Evolutionary conservation across 2,888 invertebrate species (phyloP).

Genomic region (Diloba caeruleocephala): DNA sequence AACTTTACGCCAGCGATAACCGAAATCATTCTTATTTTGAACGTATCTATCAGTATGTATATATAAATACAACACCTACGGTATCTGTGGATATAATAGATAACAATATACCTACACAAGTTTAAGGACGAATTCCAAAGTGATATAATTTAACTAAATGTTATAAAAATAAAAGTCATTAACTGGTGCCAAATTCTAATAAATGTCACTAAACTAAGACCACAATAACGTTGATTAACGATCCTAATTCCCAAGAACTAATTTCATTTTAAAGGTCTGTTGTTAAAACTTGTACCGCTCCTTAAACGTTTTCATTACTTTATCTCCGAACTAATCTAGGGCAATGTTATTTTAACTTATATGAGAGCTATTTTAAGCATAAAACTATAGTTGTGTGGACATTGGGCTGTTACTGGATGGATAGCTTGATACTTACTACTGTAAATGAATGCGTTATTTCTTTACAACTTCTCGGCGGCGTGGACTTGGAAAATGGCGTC

Average conservation of each 20-base stretch:
- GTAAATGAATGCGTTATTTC: too few relatives aligned
- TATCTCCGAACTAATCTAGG: constrained; percentile 34
- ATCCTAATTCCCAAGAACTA: constrained; percentile 51
- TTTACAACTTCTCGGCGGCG: too few relatives aligned
- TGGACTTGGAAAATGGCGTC: too few relatives aligned
- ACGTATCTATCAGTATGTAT: too few relatives aligned
- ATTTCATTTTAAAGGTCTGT: constrained; percentile 40
- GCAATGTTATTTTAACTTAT: constrained; percentile 16
- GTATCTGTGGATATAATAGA: too few relatives aligned
- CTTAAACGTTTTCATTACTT: constrained; percentile 39
- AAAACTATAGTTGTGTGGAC: background rate
- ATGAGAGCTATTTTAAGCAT: background rate
- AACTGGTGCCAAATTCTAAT: constrained; percentile 27
- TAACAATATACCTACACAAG: too few relatives aligned
- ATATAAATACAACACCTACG: too few relatives aligned
- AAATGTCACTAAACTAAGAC: constrained; percentile 40
- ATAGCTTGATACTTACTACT: too few relatives aligned
- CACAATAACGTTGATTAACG: constrained; percentile 45
- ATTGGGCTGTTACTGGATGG: background rate
- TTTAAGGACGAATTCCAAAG: too few relatives aligned
- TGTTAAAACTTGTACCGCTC: constrained; percentile 32
- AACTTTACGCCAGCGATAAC: too few relatives aligned
- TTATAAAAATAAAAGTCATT: constrained; percentile 18
- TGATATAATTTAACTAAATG: constrained; percentile 3
- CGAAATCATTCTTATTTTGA: too few relatives aligned